Percentiles rank a stretch among this genome's conserved stretches.
phyloP scores from a whole-genome alignment of 2,888 invertebrate genomes.

The Peribatodes rhomboidaria region DNA sequence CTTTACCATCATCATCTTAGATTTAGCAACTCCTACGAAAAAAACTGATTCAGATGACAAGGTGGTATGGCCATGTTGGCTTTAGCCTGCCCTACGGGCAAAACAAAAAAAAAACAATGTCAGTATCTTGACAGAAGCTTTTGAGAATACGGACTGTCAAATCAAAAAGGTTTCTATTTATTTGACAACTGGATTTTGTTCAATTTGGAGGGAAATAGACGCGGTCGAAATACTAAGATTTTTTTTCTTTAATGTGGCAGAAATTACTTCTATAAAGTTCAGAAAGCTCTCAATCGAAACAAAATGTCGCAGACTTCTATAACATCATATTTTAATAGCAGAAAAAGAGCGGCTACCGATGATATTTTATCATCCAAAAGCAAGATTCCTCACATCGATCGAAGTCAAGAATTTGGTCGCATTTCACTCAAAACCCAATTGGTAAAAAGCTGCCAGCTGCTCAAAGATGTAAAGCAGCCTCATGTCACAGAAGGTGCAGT shows the following conservation, averaged over 20 bases:
- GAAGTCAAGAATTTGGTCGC: slow-evolving; percentile 59
- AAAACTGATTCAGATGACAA: no score
- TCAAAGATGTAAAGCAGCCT: slow-evolving; percentile 32
- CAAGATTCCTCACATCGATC: slow-evolving; percentile 77
- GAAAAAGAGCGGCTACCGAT: slow-evolving; percentile 91
- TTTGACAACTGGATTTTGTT: neutral
- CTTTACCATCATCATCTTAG: no score
- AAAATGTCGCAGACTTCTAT: slow-evolving; percentile 92
- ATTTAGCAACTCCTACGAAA: no score
- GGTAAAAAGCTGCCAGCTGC: slow-evolving; percentile 50
- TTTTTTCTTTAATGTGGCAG: neutral
- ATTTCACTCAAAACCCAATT: slow-evolving; percentile 50
- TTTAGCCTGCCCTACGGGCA: no score
- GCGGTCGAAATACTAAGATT: slow-evolving; percentile 18
- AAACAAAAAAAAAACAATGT: no score
- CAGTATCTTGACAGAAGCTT: neutral
- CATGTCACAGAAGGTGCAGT: neutral
- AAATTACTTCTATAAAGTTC: neutral
- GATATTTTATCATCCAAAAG: slow-evolving; percentile 86
- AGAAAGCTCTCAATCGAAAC: neutral
- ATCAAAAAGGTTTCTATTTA: neutral
- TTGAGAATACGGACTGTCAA: neutral
- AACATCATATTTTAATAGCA: slow-evolving; percentile 91
- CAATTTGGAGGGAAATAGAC: slow-evolving; percentile 62
- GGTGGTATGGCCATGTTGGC: no score